Base-by-base conservation (phyloP, 2,888 invertebrate species). In the Drosophila nr. medialis region DNA sequence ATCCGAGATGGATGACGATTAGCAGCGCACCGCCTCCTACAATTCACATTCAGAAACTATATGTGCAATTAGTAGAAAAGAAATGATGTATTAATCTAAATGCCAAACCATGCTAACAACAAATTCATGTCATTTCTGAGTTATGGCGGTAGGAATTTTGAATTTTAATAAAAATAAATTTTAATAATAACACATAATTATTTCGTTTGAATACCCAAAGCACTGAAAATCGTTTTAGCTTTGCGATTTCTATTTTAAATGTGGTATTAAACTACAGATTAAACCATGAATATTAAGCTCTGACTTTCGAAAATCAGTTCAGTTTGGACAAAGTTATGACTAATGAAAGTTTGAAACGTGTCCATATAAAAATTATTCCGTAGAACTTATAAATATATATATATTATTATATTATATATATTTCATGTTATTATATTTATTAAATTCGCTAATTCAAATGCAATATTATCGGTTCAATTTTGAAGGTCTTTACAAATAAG, bases 391-490 rank as follows among this genome's bases (percentile, higher is more conserved):
- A 45, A 13, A 45, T 45, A 45, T 15, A 45, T 45, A 45, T 8
- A 18, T 45, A 63, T 38, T 58, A 50, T 38, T 69, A 71, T 74
- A 85, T 82, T 85, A 80, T 75, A 83, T 45, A 42, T 42, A 42
- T 42, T 21, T 21, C 2, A 21, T 21, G 5, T 21, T 21, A 45
- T 45, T 45, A 45, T 24, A 45, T 24, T 24, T 45, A 24, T 45
- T 15, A 24, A 45, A 45, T 8, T 40, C 8, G 24, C 21, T 24
- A 24, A 24, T 45, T 24, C 45, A 45, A 24, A 27, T 24, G 2
- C 15, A 27, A n/a, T n/a, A 11, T 18, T n/a, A 30, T 32, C 8
- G 21, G 5, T 24, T 34, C 24, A 24, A 24, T 34, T 24, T 11
- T 15, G 24, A 36, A 36, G 27, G 3, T 7, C 6, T 21, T 45